Evolutionary conservation across 2,888 invertebrate species (phyloP), one percentile per base, ranked within the genome.

Genomic region (Poecilus cupreus): DNA sequence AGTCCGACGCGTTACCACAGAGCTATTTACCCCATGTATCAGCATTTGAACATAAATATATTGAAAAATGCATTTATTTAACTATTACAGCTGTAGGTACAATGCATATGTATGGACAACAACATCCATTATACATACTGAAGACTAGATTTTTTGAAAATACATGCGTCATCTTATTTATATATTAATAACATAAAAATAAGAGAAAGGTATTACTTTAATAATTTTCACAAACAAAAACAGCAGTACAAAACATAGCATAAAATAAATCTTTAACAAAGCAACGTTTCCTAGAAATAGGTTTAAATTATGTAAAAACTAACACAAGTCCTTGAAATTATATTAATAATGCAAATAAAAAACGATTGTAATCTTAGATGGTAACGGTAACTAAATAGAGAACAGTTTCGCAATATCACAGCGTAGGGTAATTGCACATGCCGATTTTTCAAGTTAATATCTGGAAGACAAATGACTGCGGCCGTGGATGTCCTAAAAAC

Each of bases 401-500:
- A 32, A 32, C 32, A 32, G 11, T 5, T 60, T 60, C 13, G 13
- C 24, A 24, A 26, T 60, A 60, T 60, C 60, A 60, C 60, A 60
- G 60, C 5, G 32, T 32, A 6, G 32, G 2, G 32, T 32, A 32
- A 32, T 32, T 32, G 32, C 32, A 32, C 32, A 32, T 32, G 32
- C 32, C 32, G 32, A 32, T 32, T 32, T 32, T 3, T 32, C 32
- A 3, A 32, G 4, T 32, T 32, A 26, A 78, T 57, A 18, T 70
- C 13, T 60, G 24, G 60, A 78, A 78, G 64, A 46, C 64, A 64
- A 46, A 75, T 49, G 11, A 26, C 26, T n/a, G n/a, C 16, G 20
- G 49, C n/a, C 20, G 46, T 18, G 13, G n/a, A 74, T 64, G 60
- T 57, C 78, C 64, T 78, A 64, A 64, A 77, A 78, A 78, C 78